Evolutionary conservation across 2,888 invertebrate species (phyloP).

Genomic region (Synergus gifuensis): DNA sequence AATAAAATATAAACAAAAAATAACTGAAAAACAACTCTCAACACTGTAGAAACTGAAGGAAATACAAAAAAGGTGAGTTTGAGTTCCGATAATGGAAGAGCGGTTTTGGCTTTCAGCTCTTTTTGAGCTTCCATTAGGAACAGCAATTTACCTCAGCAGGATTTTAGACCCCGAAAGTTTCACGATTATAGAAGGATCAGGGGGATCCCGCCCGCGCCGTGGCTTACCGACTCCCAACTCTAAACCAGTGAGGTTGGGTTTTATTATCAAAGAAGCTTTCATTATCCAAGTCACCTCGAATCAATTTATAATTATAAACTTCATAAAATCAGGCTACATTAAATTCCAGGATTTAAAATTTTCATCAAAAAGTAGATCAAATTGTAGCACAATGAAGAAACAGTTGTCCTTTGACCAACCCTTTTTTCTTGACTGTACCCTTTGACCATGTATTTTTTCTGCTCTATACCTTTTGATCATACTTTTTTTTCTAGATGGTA

Average conservation of each 20-base stretch:
- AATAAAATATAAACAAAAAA: background rate
- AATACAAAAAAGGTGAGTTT: background rate
- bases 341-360: too few relatives aligned
- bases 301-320: background rate
- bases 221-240: conserved; percentile 53
- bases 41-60: background rate
- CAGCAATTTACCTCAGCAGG: conserved; percentile 44
- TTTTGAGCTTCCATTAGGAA: conserved; percentile 49
- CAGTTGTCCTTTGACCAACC: too few relatives aligned
- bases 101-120: conserved; percentile 47
- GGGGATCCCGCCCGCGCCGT: conserved; percentile 54
- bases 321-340: too few relatives aligned
- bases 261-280: conserved; percentile 16
- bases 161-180: conserved; percentile 55
- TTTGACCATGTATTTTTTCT: too few relatives aligned
- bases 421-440: too few relatives aligned
- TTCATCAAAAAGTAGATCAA: background rate
- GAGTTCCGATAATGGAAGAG: conserved; percentile 29
- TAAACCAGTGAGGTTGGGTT: conserved; percentile 8
- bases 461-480: too few relatives aligned
- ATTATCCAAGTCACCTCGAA: background rate
- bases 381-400: background rate
- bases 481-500: too few relatives aligned
- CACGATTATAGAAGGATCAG: conserved; percentile 60
- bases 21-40: background rate